phyloP scores from a whole-genome alignment of 2,113 vertebrate genomes.

The Perognathus longimembris region DNA sequence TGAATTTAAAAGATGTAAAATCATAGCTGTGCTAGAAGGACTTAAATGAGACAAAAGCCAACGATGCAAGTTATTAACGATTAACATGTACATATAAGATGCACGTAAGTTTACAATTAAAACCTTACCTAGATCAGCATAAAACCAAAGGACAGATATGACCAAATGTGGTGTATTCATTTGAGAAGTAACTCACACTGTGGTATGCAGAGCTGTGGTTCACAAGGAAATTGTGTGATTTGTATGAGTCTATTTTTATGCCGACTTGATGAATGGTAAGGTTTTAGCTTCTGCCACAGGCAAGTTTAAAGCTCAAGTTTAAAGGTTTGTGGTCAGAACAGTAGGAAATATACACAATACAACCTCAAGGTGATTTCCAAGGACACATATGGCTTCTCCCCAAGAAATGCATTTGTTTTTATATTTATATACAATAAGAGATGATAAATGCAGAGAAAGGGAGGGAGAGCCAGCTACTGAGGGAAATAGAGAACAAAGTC shows the following conservation, averaged over 20 bases:
- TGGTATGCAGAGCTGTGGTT: background rate
- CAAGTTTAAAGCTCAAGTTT: background rate
- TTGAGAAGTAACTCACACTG: background rate
- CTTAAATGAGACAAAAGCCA: background rate
- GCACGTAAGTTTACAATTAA: background rate
- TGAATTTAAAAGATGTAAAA: constrained; percentile 19
- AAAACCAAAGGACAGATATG: background rate
- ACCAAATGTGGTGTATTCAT: background rate
- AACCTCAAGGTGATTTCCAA: background rate
- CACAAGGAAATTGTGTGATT: background rate
- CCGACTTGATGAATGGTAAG: background rate
- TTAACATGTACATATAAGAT: background rate
- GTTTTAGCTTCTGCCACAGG: background rate
- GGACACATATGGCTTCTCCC: background rate
- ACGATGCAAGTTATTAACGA: background rate
- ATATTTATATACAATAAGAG: background rate
- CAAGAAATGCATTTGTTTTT: background rate
- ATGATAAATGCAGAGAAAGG: background rate
- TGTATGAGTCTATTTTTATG: background rate
- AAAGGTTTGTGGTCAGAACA: background rate
- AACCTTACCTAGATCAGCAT: background rate
- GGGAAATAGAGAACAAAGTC: background rate
- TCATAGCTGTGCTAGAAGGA: background rate
- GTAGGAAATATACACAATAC: background rate
- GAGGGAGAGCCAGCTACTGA: background rate